Conservation (phyloP, 2,113 vertebrate species). For the Gambusia holbrooki region DNA sequence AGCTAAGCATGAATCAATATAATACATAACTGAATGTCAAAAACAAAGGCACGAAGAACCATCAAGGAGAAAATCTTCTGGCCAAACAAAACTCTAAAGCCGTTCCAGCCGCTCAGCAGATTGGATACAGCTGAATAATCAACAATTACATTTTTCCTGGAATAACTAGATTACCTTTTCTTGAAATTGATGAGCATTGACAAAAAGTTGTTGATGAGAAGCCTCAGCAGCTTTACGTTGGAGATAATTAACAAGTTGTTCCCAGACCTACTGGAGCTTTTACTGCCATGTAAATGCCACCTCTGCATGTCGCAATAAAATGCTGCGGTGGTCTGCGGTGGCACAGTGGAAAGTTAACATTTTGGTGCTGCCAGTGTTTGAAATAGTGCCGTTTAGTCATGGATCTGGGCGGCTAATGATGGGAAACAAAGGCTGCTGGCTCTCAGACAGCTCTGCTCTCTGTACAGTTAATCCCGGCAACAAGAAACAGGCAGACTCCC, state of each 20-base stretch:
- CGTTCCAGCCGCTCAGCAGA: not conserved
- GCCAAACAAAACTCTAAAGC: not conserved
- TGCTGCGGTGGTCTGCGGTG: constrained; percentile 47
- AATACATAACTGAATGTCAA: not conserved
- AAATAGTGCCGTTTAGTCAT: constrained; percentile 34
- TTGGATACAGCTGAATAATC: not conserved
- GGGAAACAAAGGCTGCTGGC: constrained; percentile 35
- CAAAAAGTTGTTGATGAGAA: not conserved
- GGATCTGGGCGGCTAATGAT: constrained; percentile 32
- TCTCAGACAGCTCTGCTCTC: not conserved
- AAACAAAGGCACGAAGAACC: not conserved
- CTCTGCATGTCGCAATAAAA: constrained; percentile 59
- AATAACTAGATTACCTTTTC: not conserved
- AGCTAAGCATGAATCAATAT: not conserved
- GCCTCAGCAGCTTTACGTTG: not conserved
- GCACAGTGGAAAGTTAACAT: constrained; percentile 48
- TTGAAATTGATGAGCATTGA: not conserved
- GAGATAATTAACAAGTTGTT: constrained; percentile 33
- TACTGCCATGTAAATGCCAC: constrained; percentile 58
- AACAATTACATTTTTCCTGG: not conserved
- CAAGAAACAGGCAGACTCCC: not conserved
- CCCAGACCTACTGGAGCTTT: constrained; percentile 31
- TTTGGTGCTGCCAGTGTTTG: constrained; percentile 26
- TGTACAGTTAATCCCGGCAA: constrained; percentile 10
- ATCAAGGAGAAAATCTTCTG: no score